Base-by-base conservation (phyloP, 92 coral and sea anemone genomes). In the Plumapathes pennacea region DNA sequence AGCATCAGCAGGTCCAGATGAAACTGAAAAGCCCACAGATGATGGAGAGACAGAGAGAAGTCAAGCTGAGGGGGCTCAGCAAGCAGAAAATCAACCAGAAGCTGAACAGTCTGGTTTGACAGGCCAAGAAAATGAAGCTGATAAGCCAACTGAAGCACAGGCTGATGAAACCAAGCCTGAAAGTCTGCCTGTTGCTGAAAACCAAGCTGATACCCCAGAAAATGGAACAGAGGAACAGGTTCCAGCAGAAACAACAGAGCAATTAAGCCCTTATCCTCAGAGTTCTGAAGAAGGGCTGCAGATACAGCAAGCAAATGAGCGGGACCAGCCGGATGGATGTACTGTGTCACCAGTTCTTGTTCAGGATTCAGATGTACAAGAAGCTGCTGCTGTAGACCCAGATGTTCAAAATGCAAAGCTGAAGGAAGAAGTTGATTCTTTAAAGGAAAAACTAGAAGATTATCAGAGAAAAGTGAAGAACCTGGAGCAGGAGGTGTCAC, bases 401-500 rank as follows among this genome's bases (percentile, higher is more conserved):
- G 84, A 52, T 27, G 65, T 30, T 40, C 72, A 78, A 47, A 78
- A 78, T 43, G 62, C 14, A 32, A 46, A 60, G 20, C 46, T 78
- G 1, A 78, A 62, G 42, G 68, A 72, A 31, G 85, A 78, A 23
- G 39, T 78, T n/a, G 30, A 51, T 9, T 57, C 65, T 41, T 38
- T 70, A 52, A 78, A 54, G 29, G 58, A 49, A 41, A 78, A 78
- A 46, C 66, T 60, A 47, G 73, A 61, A 32, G 72, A 55, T 0
- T 70, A 69, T 50, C 53, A 60, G 39, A 53, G 66, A 14, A 78
- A 62, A 39, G 72, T 78, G 22, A 72, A 67, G 17, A 78, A 66
- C n/a, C 42, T 71, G 27, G 85, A 78, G 34, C 79, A 78, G 46
- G 85, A 78, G 31, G 54, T 78, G 33, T 58, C 64, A 14, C 15